Evolutionary conservation across 2,888 invertebrate genomes (phyloP), one percentile per base, ranked within the genome.

Genomic region (Aphidius colemani): DNA sequence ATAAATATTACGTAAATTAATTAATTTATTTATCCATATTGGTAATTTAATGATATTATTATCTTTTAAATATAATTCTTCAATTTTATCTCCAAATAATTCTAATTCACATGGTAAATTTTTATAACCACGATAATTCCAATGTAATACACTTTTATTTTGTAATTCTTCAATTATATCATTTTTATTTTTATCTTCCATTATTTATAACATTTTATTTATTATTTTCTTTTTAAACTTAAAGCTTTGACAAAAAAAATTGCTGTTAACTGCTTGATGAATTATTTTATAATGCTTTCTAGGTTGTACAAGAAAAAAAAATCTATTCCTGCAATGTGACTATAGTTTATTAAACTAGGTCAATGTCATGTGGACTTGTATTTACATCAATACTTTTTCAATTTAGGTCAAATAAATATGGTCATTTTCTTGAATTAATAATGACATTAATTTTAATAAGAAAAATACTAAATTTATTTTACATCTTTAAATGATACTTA

Each of bases 51-150:
- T 72, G 0, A 83, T 69, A 58, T 75, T 71, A 67, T 83, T 83
- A 71, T 79, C 78, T 60, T 83, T 83, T 3, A 83, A 69, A 70
- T 83, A 83, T 49, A 83, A 77, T 59, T 83, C 82, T 65, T 76
- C 69, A 7, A 83, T 70, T 41, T 82, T 74, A 41, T 67, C 66
- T 1, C 81, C 82, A 53, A 75, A 71, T 18, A 66, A 63, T 62
- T 77, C 73, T 59, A 83, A 68, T 9, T 74, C 78, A 40, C 75
- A 72, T 40, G 83, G 83, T 51, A 83, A 69, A 63, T 77, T 70
- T 7, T 63, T 63, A 10, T 82, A 73, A 59, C 76, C 78, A 8
- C 83, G 75, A 69, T 79, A 83, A 70, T 83, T 83, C 83, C 83
- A 83, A 63, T 83, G 83, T 8, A 83, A 72, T 66, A 83, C 81